phyloP scores from a whole-genome alignment of 2,888 invertebrate species.

The Perizoma affinitatum region DNA sequence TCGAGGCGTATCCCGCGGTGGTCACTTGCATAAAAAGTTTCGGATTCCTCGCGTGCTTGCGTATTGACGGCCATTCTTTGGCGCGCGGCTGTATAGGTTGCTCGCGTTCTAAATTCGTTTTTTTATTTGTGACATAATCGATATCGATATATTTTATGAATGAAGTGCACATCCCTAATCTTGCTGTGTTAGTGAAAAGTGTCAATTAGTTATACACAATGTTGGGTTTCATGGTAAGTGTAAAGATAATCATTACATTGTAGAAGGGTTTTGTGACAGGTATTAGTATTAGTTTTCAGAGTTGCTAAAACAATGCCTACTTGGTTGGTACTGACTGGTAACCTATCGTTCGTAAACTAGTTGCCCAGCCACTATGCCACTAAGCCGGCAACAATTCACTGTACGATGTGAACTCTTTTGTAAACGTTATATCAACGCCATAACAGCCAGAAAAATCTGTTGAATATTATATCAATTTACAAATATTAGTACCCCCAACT shows the following conservation, averaged over 20 bases:
- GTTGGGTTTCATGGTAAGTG: slow-evolving; percentile 41
- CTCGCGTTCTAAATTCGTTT: slow-evolving; percentile 47
- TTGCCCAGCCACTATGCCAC: too few species aligned
- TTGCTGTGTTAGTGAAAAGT: slow-evolving; percentile 30
- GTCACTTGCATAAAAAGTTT: slow-evolving; percentile 41
- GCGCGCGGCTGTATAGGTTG: slow-evolving; percentile 45
- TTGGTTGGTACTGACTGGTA: too few species aligned
- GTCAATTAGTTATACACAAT: slow-evolving; percentile 34
- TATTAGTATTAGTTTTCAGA: too few species aligned
- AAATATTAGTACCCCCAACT: too few species aligned
- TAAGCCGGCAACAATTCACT: too few species aligned
- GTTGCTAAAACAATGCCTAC: too few species aligned
- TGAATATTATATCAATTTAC: background rate
- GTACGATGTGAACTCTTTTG: too few species aligned
- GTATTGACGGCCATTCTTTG: slow-evolving; percentile 46
- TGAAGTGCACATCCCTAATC: slow-evolving; percentile 33
- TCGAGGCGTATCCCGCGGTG: slow-evolving; percentile 6
- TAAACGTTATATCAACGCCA: background rate
- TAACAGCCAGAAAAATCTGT: slow-evolving; percentile 20
- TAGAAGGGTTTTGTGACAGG: too few species aligned
- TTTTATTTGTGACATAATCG: slow-evolving; percentile 9
- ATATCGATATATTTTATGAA: slow-evolving; percentile 34
- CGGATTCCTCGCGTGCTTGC: slow-evolving; percentile 35
- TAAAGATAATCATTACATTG: background rate
- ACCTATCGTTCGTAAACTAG: too few species aligned